Base-by-base conservation (phyloP, 2,113 vertebrate species). In the Connochaetes taurinus region DNA sequence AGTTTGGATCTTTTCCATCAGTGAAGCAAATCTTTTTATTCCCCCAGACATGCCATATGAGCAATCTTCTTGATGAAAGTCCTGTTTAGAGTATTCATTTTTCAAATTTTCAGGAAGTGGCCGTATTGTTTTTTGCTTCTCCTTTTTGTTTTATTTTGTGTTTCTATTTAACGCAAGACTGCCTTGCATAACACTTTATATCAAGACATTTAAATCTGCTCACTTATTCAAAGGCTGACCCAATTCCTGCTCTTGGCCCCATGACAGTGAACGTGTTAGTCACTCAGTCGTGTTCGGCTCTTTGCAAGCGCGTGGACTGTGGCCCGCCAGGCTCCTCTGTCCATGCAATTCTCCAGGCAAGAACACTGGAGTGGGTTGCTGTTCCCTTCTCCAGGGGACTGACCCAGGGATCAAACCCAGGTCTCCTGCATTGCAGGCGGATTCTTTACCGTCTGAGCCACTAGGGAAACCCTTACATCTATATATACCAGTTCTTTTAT, bases 1-100 rank as follows among this genome's bases (percentile, higher is more conserved):
- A 16, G 27, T 19, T 5, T 47, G 74, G n/a, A 23, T 27, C n/a
- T 27, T 78, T 25, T 50, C 62, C 16, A 12, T 62, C 16, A 21
- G 29, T 0, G 60, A 71, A 52, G 43, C 45, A 13, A 15, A 50
- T 14, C 10, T 31, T 83, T 50, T 11, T 12, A 12, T 31, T 50
- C 36, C 60, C 47, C 45, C 1, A 40, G 58, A n/a, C 15, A 12
- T 6, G 21, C 15, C 6, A 0, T 16, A 3, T 50, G 64, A 10
- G 15, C 36, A 21, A 3, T 52, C 64, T 94, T 80, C n/a, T 23
- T 27, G 17, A 40, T 40, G 12, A 58, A 52, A 17, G 4, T 36
- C 14, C 43, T 21, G 7, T n/a, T 47, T 31, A 58, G 76, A n/a
- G 57, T 40, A 15, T 62, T 90, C 47, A 7, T 60, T 80, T 80